Evolutionary conservation across 2,113 vertebrate species (phyloP).

Genomic region (Nematolebias whitei): DNA sequence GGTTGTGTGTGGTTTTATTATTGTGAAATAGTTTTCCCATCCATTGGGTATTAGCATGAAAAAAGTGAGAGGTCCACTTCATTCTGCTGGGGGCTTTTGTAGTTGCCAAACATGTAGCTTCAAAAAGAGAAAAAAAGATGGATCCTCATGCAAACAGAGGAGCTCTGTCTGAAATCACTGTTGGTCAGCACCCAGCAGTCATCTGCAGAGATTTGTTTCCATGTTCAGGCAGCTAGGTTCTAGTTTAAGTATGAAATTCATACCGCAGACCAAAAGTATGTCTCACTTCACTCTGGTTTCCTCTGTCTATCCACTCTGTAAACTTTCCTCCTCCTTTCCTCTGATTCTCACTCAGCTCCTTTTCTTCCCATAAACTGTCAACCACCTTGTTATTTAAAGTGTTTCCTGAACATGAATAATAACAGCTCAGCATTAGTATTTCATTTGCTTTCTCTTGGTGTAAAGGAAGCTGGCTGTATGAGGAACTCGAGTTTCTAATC

Average conservation of each 20-base stretch:
- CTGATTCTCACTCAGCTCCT: constrained; percentile 26
- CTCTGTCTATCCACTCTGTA: constrained; percentile 11
- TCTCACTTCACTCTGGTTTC: constrained; percentile 51
- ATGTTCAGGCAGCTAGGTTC: constrained; percentile 45
- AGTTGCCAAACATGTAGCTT: constrained; percentile 38
- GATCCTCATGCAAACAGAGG: constrained; percentile 30
- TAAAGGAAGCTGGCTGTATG: neutral
- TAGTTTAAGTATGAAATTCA: constrained; percentile 46
- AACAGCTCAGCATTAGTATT: neutral
- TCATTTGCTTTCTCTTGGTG: neutral
- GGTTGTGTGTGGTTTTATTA: neutral
- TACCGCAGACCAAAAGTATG: constrained; percentile 63
- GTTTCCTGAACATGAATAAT: neutral
- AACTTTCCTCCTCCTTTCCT: constrained; percentile 24
- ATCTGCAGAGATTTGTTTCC: constrained; percentile 46
- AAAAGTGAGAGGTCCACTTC: neutral
- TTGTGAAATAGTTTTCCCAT: constrained; percentile 11
- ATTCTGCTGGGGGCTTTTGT: constrained; percentile 2
- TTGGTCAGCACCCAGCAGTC: constrained; percentile 23
- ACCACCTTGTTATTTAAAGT: neutral
- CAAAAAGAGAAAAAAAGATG: constrained; percentile 29
- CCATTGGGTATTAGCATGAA: constrained; percentile 20
- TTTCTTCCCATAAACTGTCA: neutral
- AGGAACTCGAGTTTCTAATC: no score
- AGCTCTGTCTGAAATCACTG: constrained; percentile 30